Conservation (phyloP, 2,113 vertebrate species). For the Crotalus helleri region DNA sequence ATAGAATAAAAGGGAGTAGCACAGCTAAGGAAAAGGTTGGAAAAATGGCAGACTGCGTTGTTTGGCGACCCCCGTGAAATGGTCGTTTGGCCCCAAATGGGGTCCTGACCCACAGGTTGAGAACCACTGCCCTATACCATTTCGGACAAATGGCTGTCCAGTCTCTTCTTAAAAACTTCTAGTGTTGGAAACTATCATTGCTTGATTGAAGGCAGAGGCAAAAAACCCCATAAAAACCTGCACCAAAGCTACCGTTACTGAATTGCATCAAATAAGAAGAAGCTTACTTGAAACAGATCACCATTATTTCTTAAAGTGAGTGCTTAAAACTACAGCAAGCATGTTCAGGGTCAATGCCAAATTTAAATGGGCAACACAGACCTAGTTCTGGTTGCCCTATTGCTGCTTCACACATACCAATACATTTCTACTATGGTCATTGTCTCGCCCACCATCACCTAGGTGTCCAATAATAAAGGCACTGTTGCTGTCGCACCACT, state of each 20-base stretch:
- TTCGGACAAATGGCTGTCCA: no score
- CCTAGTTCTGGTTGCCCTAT: background rate
- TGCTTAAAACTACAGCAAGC: background rate
- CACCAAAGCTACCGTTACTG: background rate
- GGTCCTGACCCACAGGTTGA: no score
- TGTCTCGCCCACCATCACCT: background rate
- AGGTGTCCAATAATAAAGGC: background rate
- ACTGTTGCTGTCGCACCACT: background rate
- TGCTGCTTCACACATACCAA: background rate
- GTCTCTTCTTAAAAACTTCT: no score
- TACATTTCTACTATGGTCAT: background rate
- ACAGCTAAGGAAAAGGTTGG: no score
- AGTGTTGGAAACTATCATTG: background rate
- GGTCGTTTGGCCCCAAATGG: no score
- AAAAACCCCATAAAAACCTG: background rate
- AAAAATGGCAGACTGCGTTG: no score
- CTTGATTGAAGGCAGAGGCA: background rate
- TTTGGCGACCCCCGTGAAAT: no score
- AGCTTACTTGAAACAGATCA: rapidly evolving
- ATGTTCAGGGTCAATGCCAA: background rate
- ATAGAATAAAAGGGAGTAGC: no score
- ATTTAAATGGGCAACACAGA: background rate
- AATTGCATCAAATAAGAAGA: background rate
- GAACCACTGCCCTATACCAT: no score
- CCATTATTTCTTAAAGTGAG: background rate